phyloP scores from a whole-genome alignment of 2,113 vertebrate genomes.

The Spilogale gracilis region DNA sequence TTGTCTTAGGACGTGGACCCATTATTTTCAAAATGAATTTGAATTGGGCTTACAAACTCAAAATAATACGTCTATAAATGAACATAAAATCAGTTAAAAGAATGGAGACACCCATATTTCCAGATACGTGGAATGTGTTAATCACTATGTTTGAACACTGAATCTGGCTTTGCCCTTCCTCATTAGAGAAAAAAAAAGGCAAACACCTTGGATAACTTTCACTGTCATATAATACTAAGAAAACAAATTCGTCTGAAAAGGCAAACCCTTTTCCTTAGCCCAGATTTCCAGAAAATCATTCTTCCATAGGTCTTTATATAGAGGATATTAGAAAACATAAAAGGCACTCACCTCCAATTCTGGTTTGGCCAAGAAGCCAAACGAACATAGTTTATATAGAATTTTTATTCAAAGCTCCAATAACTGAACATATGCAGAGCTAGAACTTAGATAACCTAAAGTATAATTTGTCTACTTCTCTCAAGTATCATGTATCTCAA shows the following conservation, averaged over 20 bases:
- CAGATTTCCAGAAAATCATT: slow-evolving; percentile 57
- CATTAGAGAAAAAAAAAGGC: slow-evolving; percentile 26
- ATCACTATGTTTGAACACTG: slow-evolving; percentile 7
- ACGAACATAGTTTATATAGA: not conserved
- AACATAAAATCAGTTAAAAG: slow-evolving; percentile 54
- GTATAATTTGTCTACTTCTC: not conserved
- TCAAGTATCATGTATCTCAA: not conserved
- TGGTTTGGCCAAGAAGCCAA: slow-evolving; percentile 51
- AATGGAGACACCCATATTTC: slow-evolving; percentile 20
- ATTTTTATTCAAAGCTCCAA: slow-evolving; percentile 45
- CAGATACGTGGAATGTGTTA: slow-evolving; percentile 9
- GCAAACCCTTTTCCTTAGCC: slow-evolving; percentile 41
- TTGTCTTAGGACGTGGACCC: not conserved
- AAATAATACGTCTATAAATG: slow-evolving; percentile 1
- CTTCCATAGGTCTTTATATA: slow-evolving; percentile 39
- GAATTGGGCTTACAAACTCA: slow-evolving; percentile 7
- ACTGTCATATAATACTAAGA: slow-evolving; percentile 55
- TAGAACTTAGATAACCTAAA: slow-evolving; percentile 31
- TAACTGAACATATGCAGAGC: not conserved
- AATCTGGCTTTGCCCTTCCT: slow-evolving; percentile 54
- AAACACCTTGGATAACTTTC: slow-evolving; percentile 33
- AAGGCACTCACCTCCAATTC: not conserved
- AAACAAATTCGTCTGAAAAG: slow-evolving; percentile 49
- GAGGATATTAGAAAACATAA: slow-evolving; percentile 26
- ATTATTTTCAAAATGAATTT: slow-evolving; percentile 64